phyloP scores from a whole-genome alignment of 2,113 vertebrate species.

The Lepus europaeus region DNA sequence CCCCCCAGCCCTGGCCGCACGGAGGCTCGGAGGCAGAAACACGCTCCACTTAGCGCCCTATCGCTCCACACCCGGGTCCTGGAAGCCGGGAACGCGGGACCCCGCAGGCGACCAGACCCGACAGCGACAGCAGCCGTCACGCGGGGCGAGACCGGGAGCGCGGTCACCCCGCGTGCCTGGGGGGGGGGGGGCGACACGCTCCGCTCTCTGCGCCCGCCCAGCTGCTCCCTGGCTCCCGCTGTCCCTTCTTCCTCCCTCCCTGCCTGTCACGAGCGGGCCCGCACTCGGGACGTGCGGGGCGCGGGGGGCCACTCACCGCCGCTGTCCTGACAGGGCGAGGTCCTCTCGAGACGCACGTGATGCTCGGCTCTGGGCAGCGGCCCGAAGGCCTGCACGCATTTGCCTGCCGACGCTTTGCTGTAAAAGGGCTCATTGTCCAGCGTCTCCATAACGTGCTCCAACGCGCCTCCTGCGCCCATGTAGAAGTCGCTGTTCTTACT shows the following conservation, averaged over 20 bases:
- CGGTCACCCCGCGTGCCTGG: too few relatives aligned
- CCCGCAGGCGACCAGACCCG: accelerated
- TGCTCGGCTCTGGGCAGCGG: slow-evolving; percentile 92
- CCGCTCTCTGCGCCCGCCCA: not conserved
- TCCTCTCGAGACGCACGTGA: slow-evolving; percentile 91
- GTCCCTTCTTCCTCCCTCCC: not conserved
- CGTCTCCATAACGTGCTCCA: slow-evolving; percentile 97
- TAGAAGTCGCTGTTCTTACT: slow-evolving; percentile 96
- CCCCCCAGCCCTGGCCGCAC: not conserved
- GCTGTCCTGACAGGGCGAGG: slow-evolving; percentile 93
- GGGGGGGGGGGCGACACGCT: too few relatives aligned
- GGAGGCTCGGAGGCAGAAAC: not conserved
- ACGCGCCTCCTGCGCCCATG: slow-evolving; percentile 92
- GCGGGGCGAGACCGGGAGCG: too few relatives aligned
- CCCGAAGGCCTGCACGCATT: slow-evolving; percentile 94
- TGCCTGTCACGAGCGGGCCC: accelerated
- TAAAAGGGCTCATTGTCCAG: slow-evolving; percentile 97
- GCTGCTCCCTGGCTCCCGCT: not conserved
- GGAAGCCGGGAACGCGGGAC: accelerated
- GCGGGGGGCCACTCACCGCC: slow-evolving; percentile 88
- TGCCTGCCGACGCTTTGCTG: slow-evolving; percentile 92
- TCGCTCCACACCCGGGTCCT: not conserved
- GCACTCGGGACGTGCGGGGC: accelerated
- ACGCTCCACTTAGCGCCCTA: not conserved
- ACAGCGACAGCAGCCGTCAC: not conserved